Conservation (phyloP, 2,888 invertebrate species). For the Drosophila basisetae region DNA sequence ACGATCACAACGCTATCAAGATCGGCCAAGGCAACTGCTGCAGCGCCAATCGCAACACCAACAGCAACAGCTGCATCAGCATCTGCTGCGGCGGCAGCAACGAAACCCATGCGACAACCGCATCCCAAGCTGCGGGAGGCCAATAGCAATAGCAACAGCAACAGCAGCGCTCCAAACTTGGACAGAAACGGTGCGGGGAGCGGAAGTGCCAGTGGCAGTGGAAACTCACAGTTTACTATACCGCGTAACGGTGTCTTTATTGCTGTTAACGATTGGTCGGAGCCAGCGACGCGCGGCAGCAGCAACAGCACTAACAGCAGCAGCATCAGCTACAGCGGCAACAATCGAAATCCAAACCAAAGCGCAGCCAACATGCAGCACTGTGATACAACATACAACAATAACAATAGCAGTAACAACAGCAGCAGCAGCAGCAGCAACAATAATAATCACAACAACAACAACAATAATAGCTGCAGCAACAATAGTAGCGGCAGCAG, state of each 20-base stretch:
- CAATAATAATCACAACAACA: conserved; percentile 42
- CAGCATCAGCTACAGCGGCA: conserved; percentile 47
- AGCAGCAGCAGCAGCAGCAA: conserved; percentile 31
- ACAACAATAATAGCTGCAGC: conserved; percentile 20
- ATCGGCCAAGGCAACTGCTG: conserved; percentile 58
- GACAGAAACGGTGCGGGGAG: conserved; percentile 28
- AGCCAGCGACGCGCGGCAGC: conserved; percentile 48
- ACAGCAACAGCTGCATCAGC: conserved; percentile 13
- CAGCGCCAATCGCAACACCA: conserved; percentile 43
- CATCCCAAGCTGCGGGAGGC: conserved; percentile 13
- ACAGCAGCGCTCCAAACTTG: conserved; percentile 19
- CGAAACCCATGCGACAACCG: conserved; percentile 22
- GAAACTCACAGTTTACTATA: conserved; percentile 76
- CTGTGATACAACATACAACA: conserved; percentile 58
- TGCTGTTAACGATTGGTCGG: conserved; percentile 88
- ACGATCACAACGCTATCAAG: conserved; percentile 85
- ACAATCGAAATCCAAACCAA: conserved; percentile 19
- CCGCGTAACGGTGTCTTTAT: conserved; percentile 87
- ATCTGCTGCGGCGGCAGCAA: conserved; percentile 4
- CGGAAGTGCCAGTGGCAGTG: conserved; percentile 2
- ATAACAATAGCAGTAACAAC: conserved; percentile 34
- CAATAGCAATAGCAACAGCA: conserved; percentile 29
- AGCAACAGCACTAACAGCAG: conserved; percentile 45
- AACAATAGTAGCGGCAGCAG: conserved; percentile 33
- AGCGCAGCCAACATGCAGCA: conserved; percentile 39